Evolutionary conservation across 2,888 invertebrate genomes (phyloP), one percentile per base, ranked within the genome.

Genomic region (Peribatodes rhomboidaria): DNA sequence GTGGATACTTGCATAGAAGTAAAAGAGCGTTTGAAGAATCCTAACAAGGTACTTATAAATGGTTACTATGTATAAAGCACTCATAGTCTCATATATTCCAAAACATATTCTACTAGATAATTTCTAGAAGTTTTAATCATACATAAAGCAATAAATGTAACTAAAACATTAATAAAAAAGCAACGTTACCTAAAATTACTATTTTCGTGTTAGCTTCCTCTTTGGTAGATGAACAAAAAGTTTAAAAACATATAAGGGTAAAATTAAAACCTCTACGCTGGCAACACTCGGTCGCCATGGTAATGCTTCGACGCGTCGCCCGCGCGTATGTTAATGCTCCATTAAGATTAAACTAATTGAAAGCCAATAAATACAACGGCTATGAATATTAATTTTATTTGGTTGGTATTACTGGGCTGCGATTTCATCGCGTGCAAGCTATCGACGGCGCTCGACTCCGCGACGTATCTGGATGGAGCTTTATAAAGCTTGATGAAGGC

Each of bases 331-430:
- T 89, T 92, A 93, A 92, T 92, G 89, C 90, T 88, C 92, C 91
- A 93, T 93, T 92, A 92, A 91, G 93, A 93, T 93, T 92, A 93
- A 87, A 90, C 93, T 93, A 93, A 93, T 93, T 93, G 93, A 93
- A 93, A 92, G 92, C 91, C 93, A 93, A 92, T 93, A 93, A 93
- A 93, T 93, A 93, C 90, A 91, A 90, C 90, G 83, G 89, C 92
- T 92, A 93, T 93, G 93, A 93, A 92, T 93, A 91, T 90, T 91
- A 91, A 93, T 92, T 90, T 91, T 90, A 92, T 93, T 92, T 91
- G 87, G 82, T 87, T 81, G 82, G 81, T 79, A 80, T 84, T 83
- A 82, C 75, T 75, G 73, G 79, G 56, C 59, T 57, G 81, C 74
- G 83, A 76, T 77, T 70, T 70, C 68, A 77, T 89, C 87, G 88